Evolutionary conservation across 2,888 invertebrate species (phyloP), one percentile per base, ranked within the genome.

Genomic region (Leptodirus hochenwartii): DNA sequence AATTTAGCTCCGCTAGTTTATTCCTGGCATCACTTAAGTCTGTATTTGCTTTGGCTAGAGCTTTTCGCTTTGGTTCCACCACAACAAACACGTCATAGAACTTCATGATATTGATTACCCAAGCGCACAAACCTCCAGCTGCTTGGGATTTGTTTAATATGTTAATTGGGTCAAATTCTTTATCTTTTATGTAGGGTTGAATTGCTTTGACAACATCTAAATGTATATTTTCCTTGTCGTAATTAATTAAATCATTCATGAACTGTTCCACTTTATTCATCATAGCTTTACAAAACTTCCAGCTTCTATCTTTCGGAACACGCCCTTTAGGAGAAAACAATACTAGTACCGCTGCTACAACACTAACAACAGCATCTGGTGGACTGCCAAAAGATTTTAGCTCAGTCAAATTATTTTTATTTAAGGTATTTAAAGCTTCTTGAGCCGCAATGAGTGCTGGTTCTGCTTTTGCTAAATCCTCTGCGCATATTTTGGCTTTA

Each of bases 361-460:
- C 90, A 43, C 72, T 79, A 1, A 81, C 76, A 0, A 91, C 91
- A 30, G 85, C 84, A 23, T 75, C 72, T 1, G 88, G 87, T 4
- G 93, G 93, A 4, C 84, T 72, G 1, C 87, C 85, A 51, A 93
- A 91, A 0, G 91, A 87, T 51, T 91, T 91, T 47, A 93, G 55
- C 57, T 95, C 93, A 0, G 91, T 91, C 39, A 93, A 56, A 52
- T 93, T 93, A 47, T 73, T 78, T 60, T 93, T 93, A 49, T 93
- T 90, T 14, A 93, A 56, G 0, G 91, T 91, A 47, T 91, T 80
- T 28, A 93, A 56, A 5, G 93, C 91, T 43, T 78, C 85, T 48
- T 84, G 79, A 0, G 93, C 91, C 8, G 88, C 88, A 12, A 75
- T 48, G 14, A 93, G 56, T 1, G 90, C 90, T 0, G 93, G 93